These are phyloP conservation scores for Linnaemya vulpina DNA, from an alignment of 2,888 invertebrate genomes.

Conservation along the genomic window DNA sequence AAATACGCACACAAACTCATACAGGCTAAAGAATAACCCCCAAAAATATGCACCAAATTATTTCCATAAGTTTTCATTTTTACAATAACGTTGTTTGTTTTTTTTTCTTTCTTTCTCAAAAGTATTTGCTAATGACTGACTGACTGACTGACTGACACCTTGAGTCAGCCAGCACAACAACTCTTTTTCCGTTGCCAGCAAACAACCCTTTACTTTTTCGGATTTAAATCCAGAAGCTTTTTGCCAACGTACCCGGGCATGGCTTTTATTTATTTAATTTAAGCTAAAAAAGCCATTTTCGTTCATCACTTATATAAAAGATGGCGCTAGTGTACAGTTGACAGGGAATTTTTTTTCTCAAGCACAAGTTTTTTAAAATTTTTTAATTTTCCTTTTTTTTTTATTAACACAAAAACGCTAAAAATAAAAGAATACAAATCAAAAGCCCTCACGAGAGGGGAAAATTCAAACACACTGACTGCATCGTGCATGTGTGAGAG, in stretches of 20 bases:
- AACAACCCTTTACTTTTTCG: constrained; percentile 64
- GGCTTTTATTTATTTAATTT: constrained; percentile 70
- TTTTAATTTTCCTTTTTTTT: constrained; percentile 44
- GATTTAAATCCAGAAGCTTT: constrained; percentile 69
- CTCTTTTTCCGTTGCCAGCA: constrained; percentile 45
- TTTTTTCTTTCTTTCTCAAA: too few relatives aligned
- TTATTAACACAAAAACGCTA: constrained; percentile 56
- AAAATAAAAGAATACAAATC: constrained; percentile 71
- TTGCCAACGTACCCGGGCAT: constrained; percentile 52
- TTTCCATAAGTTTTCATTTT: constrained; percentile 8
- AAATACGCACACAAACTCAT: constrained; percentile 2
- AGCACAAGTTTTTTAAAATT: constrained; percentile 40
- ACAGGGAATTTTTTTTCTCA: constrained; percentile 70
- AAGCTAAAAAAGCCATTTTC: constrained; percentile 76
- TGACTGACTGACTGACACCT: constrained; percentile 11
- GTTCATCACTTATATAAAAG: constrained; percentile 74
- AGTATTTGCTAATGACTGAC: too few relatives aligned
- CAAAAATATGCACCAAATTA: constrained; percentile 41
- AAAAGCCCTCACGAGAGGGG: constrained; percentile 68
- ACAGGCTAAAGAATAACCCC: constrained; percentile 32
- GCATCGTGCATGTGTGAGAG: constrained; percentile 8
- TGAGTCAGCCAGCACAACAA: constrained; percentile 18
- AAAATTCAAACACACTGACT: constrained; percentile 23
- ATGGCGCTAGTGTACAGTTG: constrained; percentile 74
- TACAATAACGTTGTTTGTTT: too few relatives aligned